These are phyloP conservation scores for Sepioteuthis lessoniana DNA, from an alignment of 2,888 invertebrate species.

Conservation along the genomic window DNA sequence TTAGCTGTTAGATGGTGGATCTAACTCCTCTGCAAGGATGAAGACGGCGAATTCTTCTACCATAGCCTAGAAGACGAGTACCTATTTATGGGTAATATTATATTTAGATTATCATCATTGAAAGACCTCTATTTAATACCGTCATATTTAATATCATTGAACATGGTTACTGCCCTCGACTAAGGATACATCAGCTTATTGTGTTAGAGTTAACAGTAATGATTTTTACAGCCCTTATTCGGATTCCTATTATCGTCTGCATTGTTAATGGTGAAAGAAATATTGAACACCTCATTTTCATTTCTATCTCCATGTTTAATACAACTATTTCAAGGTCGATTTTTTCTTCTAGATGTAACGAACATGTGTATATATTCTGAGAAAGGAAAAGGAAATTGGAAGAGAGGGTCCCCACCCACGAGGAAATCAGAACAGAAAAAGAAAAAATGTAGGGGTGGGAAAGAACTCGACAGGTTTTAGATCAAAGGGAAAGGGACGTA, in stretches of 20 bases:
- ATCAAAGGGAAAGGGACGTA: too few relatives aligned
- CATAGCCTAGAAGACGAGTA: too few relatives aligned
- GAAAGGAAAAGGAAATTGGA: not conserved
- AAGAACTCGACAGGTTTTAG: too few relatives aligned
- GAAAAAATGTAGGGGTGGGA: not conserved
- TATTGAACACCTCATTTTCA: not conserved
- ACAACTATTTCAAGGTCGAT: not conserved
- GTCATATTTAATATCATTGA: not conserved
- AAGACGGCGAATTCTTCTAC: too few relatives aligned
- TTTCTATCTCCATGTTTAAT: not conserved
- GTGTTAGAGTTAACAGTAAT: not conserved
- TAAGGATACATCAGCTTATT: not conserved
- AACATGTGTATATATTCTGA: not conserved
- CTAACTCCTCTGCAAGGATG: too few relatives aligned
- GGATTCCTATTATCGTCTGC: not conserved
- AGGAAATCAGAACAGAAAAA: not conserved
- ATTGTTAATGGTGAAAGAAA: not conserved
- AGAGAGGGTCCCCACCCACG: not conserved
- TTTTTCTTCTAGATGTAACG: not conserved
- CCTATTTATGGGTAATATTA: too few relatives aligned
- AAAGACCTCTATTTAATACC: not conserved
- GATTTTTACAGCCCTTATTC: not conserved
- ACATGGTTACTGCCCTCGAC: not conserved
- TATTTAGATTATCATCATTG: too few relatives aligned
- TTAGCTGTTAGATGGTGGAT: too few relatives aligned